These are phyloP conservation scores for Raillietiella orientalis DNA, from an alignment of 2,888 invertebrate species.

Conservation along the genomic window DNA sequence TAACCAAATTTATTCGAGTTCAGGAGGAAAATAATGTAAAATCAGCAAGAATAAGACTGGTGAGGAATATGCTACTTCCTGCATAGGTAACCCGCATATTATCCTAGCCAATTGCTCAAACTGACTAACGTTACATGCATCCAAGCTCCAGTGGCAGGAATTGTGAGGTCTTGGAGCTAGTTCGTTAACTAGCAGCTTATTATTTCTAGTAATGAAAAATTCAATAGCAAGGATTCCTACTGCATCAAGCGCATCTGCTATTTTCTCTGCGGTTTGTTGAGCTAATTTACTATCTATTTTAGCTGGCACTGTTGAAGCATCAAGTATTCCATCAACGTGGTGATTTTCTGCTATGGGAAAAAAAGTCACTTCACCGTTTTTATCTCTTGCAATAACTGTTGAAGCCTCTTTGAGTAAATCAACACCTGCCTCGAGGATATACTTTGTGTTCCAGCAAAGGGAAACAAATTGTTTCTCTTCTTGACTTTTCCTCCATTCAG, in stretches of 20 bases:
- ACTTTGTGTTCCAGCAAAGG: too few species aligned
- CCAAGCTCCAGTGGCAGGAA: neutral
- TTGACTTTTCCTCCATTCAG: too few species aligned
- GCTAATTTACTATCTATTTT: neutral
- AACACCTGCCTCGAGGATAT: neutral
- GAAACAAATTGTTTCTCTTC: too few species aligned
- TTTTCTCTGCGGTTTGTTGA: neutral
- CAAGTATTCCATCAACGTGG: neutral
- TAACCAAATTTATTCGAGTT: too few species aligned
- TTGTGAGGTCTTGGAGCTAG: neutral
- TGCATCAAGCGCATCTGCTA: neutral
- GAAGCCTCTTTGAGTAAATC: neutral
- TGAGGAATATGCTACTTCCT: too few species aligned
- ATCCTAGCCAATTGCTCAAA: neutral
- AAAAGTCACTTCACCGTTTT: neutral
- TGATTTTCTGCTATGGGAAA: neutral
- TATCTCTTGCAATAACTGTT: neutral
- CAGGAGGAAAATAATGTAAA: too few species aligned
- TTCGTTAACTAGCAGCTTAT: neutral
- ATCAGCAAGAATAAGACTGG: too few species aligned
- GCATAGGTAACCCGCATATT: neutral
- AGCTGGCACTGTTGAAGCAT: neutral
- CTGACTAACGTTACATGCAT: slow-evolving; percentile 1
- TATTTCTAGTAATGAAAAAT: neutral
- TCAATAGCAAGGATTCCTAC: neutral